phyloP scores from a whole-genome alignment of 2,888 invertebrate genomes.

The Dynastes maya region DNA sequence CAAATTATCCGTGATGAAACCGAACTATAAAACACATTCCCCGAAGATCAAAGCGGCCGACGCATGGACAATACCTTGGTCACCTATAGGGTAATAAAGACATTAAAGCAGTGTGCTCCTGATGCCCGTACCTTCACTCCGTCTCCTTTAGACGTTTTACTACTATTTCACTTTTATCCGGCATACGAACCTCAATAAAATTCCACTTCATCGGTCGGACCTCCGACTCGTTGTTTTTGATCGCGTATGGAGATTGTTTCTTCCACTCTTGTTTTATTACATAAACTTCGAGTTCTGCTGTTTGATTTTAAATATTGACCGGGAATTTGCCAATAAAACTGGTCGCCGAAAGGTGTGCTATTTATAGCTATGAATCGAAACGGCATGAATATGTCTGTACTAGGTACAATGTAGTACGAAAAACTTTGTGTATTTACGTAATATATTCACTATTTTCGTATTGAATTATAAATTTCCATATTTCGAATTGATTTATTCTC shows the following conservation, averaged over 20 bases:
- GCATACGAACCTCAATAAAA: slow-evolving; percentile 53
- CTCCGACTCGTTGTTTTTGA: slow-evolving; percentile 47
- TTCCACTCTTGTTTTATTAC: slow-evolving; percentile 49
- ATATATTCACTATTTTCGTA: background rate
- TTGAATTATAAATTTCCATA: too few species aligned
- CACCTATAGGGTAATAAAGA: slow-evolving; percentile 64
- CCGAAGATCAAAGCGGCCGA: slow-evolving; percentile 57
- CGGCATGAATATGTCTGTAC: slow-evolving; percentile 17
- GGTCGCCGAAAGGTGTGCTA: slow-evolving; percentile 6
- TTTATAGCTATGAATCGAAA: slow-evolving; percentile 33
- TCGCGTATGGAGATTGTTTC: background rate
- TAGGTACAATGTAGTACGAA: slow-evolving; percentile 3
- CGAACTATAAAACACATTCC: slow-evolving; percentile 56
- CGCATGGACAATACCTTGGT: slow-evolving; percentile 51
- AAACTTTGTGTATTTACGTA: background rate
- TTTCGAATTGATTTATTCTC: background rate
- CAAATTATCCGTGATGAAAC: slow-evolving; percentile 54
- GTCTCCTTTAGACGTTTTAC: slow-evolving; percentile 55
- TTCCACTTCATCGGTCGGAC: slow-evolving; percentile 29
- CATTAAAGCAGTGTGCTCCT: slow-evolving; percentile 68
- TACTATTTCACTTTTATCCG: slow-evolving; percentile 59
- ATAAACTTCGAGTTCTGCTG: slow-evolving; percentile 27
- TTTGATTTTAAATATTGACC: slow-evolving; percentile 42
- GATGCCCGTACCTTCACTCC: slow-evolving; percentile 60
- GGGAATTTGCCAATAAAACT: slow-evolving; percentile 33